These are phyloP conservation scores for Himalopsyche japonica DNA, from an alignment of 2,888 invertebrate species.

Conservation along the genomic window DNA sequence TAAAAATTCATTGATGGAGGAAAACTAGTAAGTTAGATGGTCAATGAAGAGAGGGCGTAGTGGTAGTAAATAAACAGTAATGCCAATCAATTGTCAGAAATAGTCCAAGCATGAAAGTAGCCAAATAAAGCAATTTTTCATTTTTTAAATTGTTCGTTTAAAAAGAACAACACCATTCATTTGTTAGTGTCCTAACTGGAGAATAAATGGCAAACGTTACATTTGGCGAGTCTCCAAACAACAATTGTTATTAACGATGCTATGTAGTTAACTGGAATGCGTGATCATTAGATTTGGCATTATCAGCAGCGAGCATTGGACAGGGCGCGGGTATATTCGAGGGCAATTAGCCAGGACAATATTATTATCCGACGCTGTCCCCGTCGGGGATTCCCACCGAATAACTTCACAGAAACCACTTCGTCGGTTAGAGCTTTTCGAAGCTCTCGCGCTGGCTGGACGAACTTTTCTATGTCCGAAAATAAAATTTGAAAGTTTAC, in stretches of 20 bases:
- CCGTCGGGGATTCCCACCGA: neutral
- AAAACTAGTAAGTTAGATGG: too few relatives aligned
- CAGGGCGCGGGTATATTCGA: neutral
- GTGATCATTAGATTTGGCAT: slow-evolving; percentile 11
- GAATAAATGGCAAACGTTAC: neutral
- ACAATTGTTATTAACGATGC: slow-evolving; percentile 16
- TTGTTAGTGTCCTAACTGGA: neutral
- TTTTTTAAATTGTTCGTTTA: too few relatives aligned
- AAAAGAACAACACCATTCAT: neutral
- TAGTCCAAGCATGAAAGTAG: too few relatives aligned
- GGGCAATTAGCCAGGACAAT: neutral
- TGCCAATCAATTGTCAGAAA: too few relatives aligned
- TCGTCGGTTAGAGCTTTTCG: neutral
- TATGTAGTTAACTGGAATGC: slow-evolving; percentile 3
- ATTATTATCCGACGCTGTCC: neutral
- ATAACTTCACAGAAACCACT: neutral
- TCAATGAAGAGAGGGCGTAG: too few relatives aligned
- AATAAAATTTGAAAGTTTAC: neutral
- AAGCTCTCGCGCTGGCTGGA: neutral
- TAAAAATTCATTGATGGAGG: too few relatives aligned
- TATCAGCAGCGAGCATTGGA: neutral
- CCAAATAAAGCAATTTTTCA: too few relatives aligned
- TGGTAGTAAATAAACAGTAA: too few relatives aligned
- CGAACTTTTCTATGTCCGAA: neutral
- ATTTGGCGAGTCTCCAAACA: slow-evolving; percentile 14